Base-by-base conservation (phyloP, 2,888 invertebrate species). In the Tenthredo notha region DNA sequence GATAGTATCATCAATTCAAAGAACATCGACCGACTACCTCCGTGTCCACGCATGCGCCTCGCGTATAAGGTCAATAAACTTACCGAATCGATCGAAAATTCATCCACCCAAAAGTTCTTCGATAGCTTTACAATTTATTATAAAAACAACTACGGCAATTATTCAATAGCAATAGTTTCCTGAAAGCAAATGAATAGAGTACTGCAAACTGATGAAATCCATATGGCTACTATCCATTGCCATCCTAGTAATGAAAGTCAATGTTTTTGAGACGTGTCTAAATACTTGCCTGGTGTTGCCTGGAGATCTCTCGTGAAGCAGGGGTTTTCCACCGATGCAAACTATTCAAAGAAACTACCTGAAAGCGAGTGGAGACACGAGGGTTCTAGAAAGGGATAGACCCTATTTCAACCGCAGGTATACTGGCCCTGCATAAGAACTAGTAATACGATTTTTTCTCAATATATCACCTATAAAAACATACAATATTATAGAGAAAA, bases 1-100 rank as follows among this genome's bases (percentile, higher is more conserved):
- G 18, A 54, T 54, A n/a, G 54, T 77, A 77, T 50, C 4, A 9
- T 77, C 54, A 4, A 33, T 50, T 54, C 29, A 33, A n/a, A 54
- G 54, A 77, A 77, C 77, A 77, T 77, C 18, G 33, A n/a, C 43
- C n/a, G 47, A 25, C 33, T 12, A 21, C 15, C 25, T 15, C 33
- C 21, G 9, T 54, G 29, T 18, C 33, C 74, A 25, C 58, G 61
- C 58, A 80, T 80, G 80, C 80, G 80, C 61, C 43, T n/a, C 12
- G 40, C 10, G n/a, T 40, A 10, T 15, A 37, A 58, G 37, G 58
- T 58, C 58, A 29, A 58, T 78, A 58, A 78, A 78, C 58, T 78
- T 58, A 21, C 58, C 47, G n/a, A 37, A 80, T 80, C 58, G 40
- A 80, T 80, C 33, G 10, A 80, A 40, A 74, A 50, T 77, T 50